Percentiles rank a stretch among this genome's conserved stretches.
phyloP scores from a whole-genome alignment of 2,797 vertebrate species.

The Leuciscus waleckii region DNA sequence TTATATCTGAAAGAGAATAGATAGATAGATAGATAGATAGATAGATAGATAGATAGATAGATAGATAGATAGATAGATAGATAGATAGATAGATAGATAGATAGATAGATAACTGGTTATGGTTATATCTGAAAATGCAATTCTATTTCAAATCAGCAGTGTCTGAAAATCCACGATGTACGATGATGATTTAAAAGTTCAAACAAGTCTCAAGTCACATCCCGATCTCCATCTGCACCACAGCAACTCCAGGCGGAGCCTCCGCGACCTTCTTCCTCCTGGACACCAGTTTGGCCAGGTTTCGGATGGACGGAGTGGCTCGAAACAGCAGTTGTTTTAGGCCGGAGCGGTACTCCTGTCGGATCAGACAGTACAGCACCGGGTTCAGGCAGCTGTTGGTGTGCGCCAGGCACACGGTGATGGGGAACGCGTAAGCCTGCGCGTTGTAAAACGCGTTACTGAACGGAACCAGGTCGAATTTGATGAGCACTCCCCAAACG shows the following conservation, averaged over 20 bases:
- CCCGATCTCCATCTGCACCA: conserved; percentile 69
- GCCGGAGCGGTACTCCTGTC: conserved; percentile 77
- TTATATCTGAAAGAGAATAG: too few species aligned
- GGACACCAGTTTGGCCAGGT: conserved; percentile 65
- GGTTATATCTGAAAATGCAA: not conserved
- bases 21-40: too few species aligned
- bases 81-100: too few species aligned
- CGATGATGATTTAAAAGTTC: not conserved
- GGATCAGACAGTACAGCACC: conserved; percentile 83
- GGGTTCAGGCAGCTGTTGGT: conserved; percentile 85
- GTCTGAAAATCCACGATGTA: not conserved
- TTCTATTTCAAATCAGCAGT: not conserved
- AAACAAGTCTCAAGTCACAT: conserved; percentile 59
- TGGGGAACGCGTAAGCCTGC: conserved; percentile 82
- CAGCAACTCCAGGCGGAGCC: conserved; percentile 65
- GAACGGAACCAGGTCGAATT: conserved; percentile 83
- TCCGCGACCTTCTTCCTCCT: conserved; percentile 73
- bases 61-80: too few species aligned
- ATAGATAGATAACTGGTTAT: not conserved
- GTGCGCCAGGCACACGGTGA: conserved; percentile 83
- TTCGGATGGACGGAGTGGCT: conserved; percentile 69
- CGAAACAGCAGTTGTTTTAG: conserved; percentile 77
- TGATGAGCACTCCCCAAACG: conserved; percentile 82
- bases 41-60: too few species aligned
- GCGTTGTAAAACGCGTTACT: conserved; percentile 82